A percentile compares a stretch with the other conserved stretches of the same genome.
Evolutionary conservation across 2,888 invertebrate species (phyloP).

Genomic region (Apodemia duryi): DNA sequence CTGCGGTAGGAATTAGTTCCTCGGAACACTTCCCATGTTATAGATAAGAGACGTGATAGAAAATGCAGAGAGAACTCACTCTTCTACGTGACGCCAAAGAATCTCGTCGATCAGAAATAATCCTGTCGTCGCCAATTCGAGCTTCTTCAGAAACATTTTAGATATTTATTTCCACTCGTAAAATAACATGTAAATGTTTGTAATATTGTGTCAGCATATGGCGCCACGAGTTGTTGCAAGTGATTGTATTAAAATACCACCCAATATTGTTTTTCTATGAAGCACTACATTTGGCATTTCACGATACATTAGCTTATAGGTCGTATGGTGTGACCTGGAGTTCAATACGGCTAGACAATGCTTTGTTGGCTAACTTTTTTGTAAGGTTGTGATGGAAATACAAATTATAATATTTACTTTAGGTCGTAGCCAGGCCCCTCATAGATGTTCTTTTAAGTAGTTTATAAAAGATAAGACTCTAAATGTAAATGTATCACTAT

Average conservation of each 20-base stretch:
- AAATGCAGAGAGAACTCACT: too few relatives aligned
- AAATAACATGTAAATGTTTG: slow-evolving; percentile 4
- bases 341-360: slow-evolving; percentile 4
- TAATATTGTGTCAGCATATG: background rate
- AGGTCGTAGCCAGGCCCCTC: too few relatives aligned
- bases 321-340: background rate
- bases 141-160: too few relatives aligned
- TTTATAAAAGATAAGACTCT: too few relatives aligned
- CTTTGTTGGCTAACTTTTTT: slow-evolving; percentile 8
- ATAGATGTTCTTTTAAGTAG: too few relatives aligned
- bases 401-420: background rate
- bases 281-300: slow-evolving; percentile 15
- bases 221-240: slow-evolving; percentile 3
- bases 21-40: too few relatives aligned
- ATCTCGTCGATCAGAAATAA: too few relatives aligned
- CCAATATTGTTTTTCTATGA: slow-evolving; percentile 15
- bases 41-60: too few relatives aligned
- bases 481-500: too few relatives aligned
- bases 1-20: too few relatives aligned
- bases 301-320: slow-evolving; percentile 9
- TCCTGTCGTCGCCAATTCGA: too few relatives aligned
- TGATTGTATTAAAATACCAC: slow-evolving; percentile 6
- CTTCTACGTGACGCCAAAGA: too few relatives aligned
- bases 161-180: background rate
- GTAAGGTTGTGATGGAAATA: background rate